Conservation (phyloP, 2,797 vertebrate genomes). For the Malurus splendens region DNA sequence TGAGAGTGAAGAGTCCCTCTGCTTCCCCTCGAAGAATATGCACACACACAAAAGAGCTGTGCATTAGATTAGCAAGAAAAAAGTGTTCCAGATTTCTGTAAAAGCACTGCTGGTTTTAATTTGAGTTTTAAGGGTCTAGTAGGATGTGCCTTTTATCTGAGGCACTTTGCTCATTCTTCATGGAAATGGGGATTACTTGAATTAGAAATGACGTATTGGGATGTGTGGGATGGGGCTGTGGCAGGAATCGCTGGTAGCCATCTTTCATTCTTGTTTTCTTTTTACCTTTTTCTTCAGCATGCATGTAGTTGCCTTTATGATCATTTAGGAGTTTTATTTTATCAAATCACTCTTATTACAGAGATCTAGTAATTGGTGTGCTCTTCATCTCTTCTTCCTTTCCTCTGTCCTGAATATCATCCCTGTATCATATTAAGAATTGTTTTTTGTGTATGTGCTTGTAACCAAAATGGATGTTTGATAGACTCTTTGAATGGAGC, state of each 20-base stretch:
- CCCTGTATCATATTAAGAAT: not conserved
- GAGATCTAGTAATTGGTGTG: not conserved
- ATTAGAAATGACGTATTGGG: no score
- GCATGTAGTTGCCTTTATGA: not conserved
- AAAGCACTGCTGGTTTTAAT: not conserved
- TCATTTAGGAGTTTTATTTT: not conserved
- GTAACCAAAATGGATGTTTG: not conserved
- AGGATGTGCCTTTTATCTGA: not conserved
- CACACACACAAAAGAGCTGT: not conserved
- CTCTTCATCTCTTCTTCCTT: not conserved
- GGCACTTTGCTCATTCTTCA: not conserved
- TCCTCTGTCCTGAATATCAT: not conserved
- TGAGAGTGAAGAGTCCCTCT: not conserved
- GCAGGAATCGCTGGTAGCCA: not conserved
- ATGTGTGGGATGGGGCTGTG: no score
- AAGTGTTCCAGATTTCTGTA: not conserved
- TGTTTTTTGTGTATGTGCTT: not conserved
- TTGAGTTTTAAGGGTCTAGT: not conserved
- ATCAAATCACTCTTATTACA: not conserved
- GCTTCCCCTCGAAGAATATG: accelerated
- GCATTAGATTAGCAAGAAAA: not conserved
- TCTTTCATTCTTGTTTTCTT: not conserved
- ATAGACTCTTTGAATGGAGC: not conserved
- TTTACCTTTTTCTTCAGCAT: not conserved
- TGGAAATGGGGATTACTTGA: not conserved